Percentiles rank a stretch among this genome's conserved stretches.
These are phyloP conservation scores for Melanophora roralis DNA, from an alignment of 2,888 invertebrate species.

Conservation along the genomic window DNA sequence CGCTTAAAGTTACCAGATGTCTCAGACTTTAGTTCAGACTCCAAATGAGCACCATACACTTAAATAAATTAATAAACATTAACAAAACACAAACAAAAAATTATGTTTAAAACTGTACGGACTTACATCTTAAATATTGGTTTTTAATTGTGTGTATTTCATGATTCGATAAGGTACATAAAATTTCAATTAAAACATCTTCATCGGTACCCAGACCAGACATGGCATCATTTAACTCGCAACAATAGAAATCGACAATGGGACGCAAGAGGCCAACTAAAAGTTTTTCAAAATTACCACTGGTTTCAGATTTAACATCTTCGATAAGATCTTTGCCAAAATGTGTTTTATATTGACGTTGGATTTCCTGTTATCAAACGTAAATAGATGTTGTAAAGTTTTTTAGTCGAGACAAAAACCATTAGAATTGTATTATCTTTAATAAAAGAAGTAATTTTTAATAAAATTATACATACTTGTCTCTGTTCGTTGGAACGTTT, in stretches of 20 bases:
- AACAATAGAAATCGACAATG: conserved; percentile 87
- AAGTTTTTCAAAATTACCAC: conserved; percentile 91
- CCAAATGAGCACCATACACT: conserved; percentile 89
- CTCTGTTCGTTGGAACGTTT: conserved; percentile 91
- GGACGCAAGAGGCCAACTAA: conserved; percentile 91
- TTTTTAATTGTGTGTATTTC: conserved; percentile 88
- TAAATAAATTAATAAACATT: conserved; percentile 54
- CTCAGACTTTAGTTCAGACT: conserved; percentile 90
- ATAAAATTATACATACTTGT: conserved; percentile 80
- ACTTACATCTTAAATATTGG: conserved; percentile 87
- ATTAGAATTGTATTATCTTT: background rate
- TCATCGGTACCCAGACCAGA: conserved; percentile 90
- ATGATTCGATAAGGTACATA: conserved; percentile 91
- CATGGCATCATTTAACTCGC: conserved; percentile 90
- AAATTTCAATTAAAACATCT: conserved; percentile 90
- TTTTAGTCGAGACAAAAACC: background rate
- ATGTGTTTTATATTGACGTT: conserved; percentile 76
- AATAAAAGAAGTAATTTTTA: background rate
- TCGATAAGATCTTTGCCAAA: conserved; percentile 84
- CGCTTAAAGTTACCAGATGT: conserved; percentile 95
- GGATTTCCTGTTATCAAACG: conserved; percentile 70
- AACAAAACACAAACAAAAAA: background rate
- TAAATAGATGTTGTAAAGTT: background rate
- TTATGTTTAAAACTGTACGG: background rate
- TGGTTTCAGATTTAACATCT: conserved; percentile 91